Conservation (phyloP, 2,113 vertebrate species). For the Trinectes maculatus region DNA sequence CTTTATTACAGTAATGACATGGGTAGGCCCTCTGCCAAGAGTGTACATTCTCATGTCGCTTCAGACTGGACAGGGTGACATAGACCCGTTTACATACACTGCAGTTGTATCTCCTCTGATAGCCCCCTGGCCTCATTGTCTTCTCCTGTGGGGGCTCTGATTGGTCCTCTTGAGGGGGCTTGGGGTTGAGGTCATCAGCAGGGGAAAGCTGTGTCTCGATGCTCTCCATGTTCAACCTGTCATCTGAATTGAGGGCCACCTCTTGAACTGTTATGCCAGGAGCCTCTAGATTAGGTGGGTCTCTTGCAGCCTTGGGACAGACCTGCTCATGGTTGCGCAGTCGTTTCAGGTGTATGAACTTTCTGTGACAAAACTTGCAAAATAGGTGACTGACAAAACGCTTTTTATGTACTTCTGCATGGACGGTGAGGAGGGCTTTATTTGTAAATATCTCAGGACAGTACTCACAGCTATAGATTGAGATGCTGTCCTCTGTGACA, state of each 20-base stretch:
- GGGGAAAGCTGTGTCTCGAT: conserved; percentile 22
- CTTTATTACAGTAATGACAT: conserved; percentile 98
- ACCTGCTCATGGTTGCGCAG: conserved; percentile 90
- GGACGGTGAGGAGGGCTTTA: conserved; percentile 82
- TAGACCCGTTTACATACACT: conserved; percentile 94
- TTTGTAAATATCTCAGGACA: conserved; percentile 89
- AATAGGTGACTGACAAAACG: conserved; percentile 85
- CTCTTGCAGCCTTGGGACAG: conserved; percentile 74
- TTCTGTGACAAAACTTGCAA: conserved; percentile 92
- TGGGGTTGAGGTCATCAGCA: conserved; percentile 26
- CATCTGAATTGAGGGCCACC: conserved; percentile 33
- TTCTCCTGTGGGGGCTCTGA: conserved; percentile 71
- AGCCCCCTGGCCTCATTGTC: conserved; percentile 83
- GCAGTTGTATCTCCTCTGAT: conserved; percentile 91
- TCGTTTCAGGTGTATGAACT: conserved; percentile 90
- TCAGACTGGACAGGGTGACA: conserved; percentile 94
- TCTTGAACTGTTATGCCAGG: conserved; percentile 43
- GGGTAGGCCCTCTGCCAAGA: conserved; percentile 97
- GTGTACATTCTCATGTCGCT: conserved; percentile 96
- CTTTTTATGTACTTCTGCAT: conserved; percentile 88
- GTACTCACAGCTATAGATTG: conserved; percentile 84
- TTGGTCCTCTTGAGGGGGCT: conserved; percentile 43
- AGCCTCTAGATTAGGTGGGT: conserved; percentile 63
- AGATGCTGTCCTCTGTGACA: conserved; percentile 67
- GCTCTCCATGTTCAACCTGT: conserved; percentile 18